These are phyloP conservation scores for Sycophila sp. DNA, from an alignment of 1,140 invertebrate species.

Conservation along the genomic window DNA sequence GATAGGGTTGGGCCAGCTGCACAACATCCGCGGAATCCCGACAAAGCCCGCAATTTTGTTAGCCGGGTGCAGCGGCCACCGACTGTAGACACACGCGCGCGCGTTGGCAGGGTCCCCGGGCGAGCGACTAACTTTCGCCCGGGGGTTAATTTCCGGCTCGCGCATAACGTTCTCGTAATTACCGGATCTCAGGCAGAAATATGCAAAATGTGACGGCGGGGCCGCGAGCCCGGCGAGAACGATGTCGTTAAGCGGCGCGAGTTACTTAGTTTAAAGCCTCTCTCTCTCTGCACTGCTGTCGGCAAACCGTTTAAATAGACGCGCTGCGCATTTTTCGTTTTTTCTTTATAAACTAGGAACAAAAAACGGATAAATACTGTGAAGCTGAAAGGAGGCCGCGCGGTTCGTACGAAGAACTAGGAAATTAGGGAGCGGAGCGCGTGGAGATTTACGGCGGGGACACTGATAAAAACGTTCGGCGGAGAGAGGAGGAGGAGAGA, in stretches of 20 bases:
- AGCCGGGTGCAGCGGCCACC: neutral
- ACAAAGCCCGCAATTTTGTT: slow-evolving; percentile 10
- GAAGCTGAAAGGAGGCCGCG: too few relatives aligned
- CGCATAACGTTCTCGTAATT: slow-evolving; percentile 26
- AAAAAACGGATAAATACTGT: too few relatives aligned
- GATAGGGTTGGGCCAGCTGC: too few relatives aligned
- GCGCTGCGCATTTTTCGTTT: too few relatives aligned
- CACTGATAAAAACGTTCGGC: neutral
- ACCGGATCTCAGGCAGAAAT: slow-evolving; percentile 26
- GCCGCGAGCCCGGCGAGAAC: neutral
- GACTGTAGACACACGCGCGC: neutral
- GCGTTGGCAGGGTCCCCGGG: neutral
- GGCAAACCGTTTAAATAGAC: too few relatives aligned
- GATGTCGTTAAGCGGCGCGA: slow-evolving; percentile 25
- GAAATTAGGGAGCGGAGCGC: neutral
- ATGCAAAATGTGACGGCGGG: slow-evolving; percentile 13
- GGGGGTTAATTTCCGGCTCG: slow-evolving; percentile 30
- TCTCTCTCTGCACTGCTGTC: too few relatives aligned
- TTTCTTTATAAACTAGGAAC: too few relatives aligned
- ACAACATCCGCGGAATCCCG: neutral
- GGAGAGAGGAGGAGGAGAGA: neutral
- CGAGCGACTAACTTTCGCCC: slow-evolving; percentile 28
- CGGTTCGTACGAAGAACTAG: neutral
- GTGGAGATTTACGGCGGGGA: slow-evolving; percentile 1
- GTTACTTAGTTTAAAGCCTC: slow-evolving; percentile 27